Evolutionary conservation across 2,888 invertebrate species (phyloP), one percentile per base, ranked within the genome.

Genomic region (Acanthosepion esculentum): DNA sequence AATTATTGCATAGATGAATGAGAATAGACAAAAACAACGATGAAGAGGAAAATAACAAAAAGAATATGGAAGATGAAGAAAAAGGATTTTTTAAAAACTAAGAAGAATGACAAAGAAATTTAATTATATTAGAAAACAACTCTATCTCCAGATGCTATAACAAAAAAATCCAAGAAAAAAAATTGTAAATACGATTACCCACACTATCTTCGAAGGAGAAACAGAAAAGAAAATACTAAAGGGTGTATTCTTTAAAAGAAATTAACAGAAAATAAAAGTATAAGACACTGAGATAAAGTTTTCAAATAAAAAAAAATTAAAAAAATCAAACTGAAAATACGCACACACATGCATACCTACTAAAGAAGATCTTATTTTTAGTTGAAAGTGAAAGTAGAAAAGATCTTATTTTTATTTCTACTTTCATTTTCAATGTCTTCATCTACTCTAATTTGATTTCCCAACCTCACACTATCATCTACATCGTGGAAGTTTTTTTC

Each of bases 341-440:
- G 23, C n/a, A 23, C n/a, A 78, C 78, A 78, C n/a, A 78, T n/a
- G n/a, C 78, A 15, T 78, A n/a, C 78, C 15, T 59, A 50, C 50
- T 50, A 50, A 50, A 50, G 41, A 12, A 50, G 50, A 50, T 50
- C 50, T 50, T 50, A 78, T 78, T 78, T n/a, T n/a, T 59, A 23
- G 41, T 41, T 41, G 41, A 41, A 41, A 41, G 41, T 41, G 41
- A 41, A 41, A 41, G 41, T 41, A 41, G 41, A 41, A 41, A 12
- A 50, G 50, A 50, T 50, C 50, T 50, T 50, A 78, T 78, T 78
- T n/a, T n/a, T 59, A 23, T 23, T 78, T 78, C 10, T n/a, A 78
- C 78, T n/a, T 78, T 78, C 78, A 78, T n/a, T n/a, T 78, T 78
- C n/a, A 78, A 78, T 78, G 78, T 64, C 64, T 64, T 64, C 64